These are phyloP conservation scores for Drosophila maculinotata DNA, from an alignment of 2,888 invertebrate genomes.

Conservation along the genomic window DNA sequence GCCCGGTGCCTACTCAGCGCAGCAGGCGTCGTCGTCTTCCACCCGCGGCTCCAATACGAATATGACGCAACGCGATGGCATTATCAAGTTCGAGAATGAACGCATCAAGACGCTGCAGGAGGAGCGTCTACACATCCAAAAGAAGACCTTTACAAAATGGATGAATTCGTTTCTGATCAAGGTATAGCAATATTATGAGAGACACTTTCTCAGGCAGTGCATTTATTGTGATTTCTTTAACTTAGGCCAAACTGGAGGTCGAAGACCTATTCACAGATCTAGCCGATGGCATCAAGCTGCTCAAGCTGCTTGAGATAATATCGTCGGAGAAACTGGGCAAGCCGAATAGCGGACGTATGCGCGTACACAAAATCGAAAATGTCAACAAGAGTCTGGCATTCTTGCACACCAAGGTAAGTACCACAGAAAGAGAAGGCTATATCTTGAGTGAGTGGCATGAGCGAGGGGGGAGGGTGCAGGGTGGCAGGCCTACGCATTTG, in stretches of 20 bases:
- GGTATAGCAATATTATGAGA: constrained; percentile 86
- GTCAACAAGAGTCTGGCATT: constrained; percentile 98
- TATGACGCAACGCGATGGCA: constrained; percentile 96
- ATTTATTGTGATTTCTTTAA: background rate
- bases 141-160: constrained; percentile 99
- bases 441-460: background rate
- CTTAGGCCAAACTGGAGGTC: constrained; percentile 98
- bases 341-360: constrained; percentile 97
- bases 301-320: constrained; percentile 98
- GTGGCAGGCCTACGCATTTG: constrained; percentile 64
- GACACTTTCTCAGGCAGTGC: constrained; percentile 17
- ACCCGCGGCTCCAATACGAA: constrained; percentile 88
- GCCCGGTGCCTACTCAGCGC: constrained; percentile 88
- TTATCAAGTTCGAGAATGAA: constrained; percentile 97
- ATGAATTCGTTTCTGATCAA: constrained; percentile 98
- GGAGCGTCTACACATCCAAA: constrained; percentile 98
- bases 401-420: constrained; percentile 94
- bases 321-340: constrained; percentile 98
- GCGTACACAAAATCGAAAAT: constrained; percentile 99
- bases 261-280: constrained; percentile 98
- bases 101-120: constrained; percentile 98
- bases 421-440: constrained; percentile 9
- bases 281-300: constrained; percentile 96
- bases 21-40: constrained; percentile 86
- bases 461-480: constrained; percentile 6